phyloP scores from a whole-genome alignment of 1,140 invertebrate genomes.

The Eupeodes corollae region DNA sequence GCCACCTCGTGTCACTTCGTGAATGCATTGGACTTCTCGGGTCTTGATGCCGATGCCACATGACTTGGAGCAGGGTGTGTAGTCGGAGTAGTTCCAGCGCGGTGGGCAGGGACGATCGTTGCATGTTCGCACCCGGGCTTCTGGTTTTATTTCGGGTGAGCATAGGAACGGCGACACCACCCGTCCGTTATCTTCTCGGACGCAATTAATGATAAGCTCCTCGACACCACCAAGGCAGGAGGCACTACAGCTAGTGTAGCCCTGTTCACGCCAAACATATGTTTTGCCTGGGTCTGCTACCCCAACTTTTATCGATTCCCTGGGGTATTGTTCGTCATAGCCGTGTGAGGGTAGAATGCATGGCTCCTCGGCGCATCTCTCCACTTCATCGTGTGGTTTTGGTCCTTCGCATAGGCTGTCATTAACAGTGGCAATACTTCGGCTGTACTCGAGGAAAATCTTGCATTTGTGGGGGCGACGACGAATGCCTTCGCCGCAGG shows the following conservation, averaged over 20 bases:
- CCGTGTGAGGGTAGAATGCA: conserved; percentile 51
- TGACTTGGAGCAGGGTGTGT: conserved; percentile 72
- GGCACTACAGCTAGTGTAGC: conserved; percentile 83
- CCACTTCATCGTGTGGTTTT: conserved; percentile 66
- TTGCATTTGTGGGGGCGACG: conserved; percentile 78
- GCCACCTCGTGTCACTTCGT: conserved; percentile 75
- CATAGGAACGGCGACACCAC: conserved; percentile 76
- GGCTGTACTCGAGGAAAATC: conserved; percentile 84
- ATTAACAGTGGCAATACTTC: conserved; percentile 72
- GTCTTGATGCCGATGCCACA: conserved; percentile 88
- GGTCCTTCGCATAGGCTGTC: conserved; percentile 77
- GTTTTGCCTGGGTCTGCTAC: conserved; percentile 50
- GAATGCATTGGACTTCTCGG: conserved; percentile 80
- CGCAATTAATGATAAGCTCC: conserved; percentile 84
- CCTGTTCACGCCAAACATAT: conserved; percentile 73
- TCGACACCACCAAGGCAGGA: conserved; percentile 85
- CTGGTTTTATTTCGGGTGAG: conserved; percentile 68
- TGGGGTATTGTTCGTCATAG: conserved; percentile 49
- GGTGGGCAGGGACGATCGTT: conserved; percentile 88
- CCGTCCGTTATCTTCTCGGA: conserved; percentile 72
- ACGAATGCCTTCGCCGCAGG: conserved; percentile 77
- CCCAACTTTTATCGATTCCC: conserved; percentile 42
- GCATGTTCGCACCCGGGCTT: conserved; percentile 79
- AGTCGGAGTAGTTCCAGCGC: conserved; percentile 77
- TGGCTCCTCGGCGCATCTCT: conserved; percentile 63